These are phyloP conservation scores for Clupea harengus DNA, from an alignment of 2,113 vertebrate genomes.

Conservation along the genomic window DNA sequence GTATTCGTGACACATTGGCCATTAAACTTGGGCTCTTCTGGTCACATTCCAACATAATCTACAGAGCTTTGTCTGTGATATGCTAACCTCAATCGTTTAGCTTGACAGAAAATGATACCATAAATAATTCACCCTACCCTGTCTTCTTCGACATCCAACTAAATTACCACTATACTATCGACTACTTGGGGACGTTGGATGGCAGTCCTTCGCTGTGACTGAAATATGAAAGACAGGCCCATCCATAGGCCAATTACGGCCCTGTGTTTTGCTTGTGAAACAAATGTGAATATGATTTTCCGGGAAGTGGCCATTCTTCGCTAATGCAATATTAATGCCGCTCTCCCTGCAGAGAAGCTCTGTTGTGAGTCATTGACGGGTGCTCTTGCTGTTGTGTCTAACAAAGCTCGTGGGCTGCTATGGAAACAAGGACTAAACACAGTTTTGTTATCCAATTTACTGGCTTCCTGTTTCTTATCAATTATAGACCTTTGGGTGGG, in stretches of 20 bases:
- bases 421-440: neutral
- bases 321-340: neutral
- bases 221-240: slow-evolving; percentile 11
- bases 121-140: neutral
- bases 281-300: neutral
- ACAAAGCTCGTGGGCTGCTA: neutral
- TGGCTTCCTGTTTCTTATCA: neutral
- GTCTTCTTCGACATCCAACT: neutral
- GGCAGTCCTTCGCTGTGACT: neutral
- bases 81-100: neutral
- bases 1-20: neutral
- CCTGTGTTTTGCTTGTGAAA: slow-evolving; percentile 3
- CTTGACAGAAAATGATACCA: neutral
- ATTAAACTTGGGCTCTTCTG: neutral
- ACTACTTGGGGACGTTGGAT: neutral
- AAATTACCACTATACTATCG: neutral
- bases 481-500: neutral
- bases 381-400: neutral
- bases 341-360: neutral
- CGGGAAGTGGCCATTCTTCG: neutral
- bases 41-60: neutral
- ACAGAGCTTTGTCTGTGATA: neutral
- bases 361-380: slow-evolving; percentile 3
- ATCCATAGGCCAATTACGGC: neutral
- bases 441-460: neutral